A percentile compares a stretch with the other conserved stretches of the same genome.
These are phyloP conservation scores for Eupithecia dodoneata DNA, from an alignment of 2,888 invertebrate species.

Conservation along the genomic window DNA sequence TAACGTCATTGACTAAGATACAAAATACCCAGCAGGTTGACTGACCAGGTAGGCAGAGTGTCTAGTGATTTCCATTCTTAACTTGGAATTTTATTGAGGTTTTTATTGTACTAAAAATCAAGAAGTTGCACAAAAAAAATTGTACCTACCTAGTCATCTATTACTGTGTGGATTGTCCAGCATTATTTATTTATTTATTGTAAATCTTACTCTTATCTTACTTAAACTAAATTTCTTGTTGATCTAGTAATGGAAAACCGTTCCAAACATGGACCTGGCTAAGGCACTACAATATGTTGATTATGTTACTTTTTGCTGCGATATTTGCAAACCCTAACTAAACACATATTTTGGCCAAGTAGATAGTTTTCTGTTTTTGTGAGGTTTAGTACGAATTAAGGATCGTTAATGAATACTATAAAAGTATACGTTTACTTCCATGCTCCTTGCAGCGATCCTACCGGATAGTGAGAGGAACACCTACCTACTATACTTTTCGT, in stretches of 20 bases:
- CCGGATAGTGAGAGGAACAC: background rate
- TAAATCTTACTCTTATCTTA: background rate
- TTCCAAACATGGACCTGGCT: too few relatives aligned
- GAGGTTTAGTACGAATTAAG: background rate
- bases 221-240: too few relatives aligned
- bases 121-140: background rate
- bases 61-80: background rate
- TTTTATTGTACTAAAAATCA: background rate
- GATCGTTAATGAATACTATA: background rate
- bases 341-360: background rate
- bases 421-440: background rate
- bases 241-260: too few relatives aligned
- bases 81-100: background rate
- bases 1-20: constrained; percentile 60
- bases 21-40: constrained; percentile 52
- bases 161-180: too few relatives aligned
- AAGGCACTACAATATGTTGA: too few relatives aligned
- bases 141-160: too few relatives aligned
- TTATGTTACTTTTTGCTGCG: too few relatives aligned
- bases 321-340: background rate
- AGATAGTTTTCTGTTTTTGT: background rate
- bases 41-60: background rate
- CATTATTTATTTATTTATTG: background rate
- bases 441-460: background rate
- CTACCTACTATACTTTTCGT: background rate